phyloP scores from a whole-genome alignment of 1,140 invertebrate genomes.

The Zaprionus davidi region DNA sequence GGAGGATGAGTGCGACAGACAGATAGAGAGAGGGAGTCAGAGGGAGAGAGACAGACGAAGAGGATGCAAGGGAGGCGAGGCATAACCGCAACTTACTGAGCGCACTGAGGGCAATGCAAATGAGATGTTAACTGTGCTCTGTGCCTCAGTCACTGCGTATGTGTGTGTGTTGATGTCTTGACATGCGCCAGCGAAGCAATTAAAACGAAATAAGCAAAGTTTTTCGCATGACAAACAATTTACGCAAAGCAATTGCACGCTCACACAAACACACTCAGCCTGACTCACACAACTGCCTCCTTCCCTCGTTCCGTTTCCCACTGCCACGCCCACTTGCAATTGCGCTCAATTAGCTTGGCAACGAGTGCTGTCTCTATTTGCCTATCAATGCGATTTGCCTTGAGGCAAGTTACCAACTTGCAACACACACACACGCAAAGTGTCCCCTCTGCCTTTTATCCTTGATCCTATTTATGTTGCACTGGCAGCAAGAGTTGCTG shows the following conservation, averaged over 20 bases:
- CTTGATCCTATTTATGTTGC: constrained; percentile 70
- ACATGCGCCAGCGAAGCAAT: constrained; percentile 65
- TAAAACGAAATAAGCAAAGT: constrained; percentile 70
- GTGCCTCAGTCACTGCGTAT: not conserved
- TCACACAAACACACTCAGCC: not conserved
- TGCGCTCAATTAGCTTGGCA: constrained; percentile 31
- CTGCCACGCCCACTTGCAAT: constrained; percentile 10
- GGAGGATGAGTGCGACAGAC: not conserved
- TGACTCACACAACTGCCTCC: not conserved
- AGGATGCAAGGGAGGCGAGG: not conserved
- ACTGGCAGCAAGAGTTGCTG: constrained; percentile 13
- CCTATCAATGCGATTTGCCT: constrained; percentile 55
- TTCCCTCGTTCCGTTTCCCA: not conserved
- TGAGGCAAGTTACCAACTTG: constrained; percentile 26
- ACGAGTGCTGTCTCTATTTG: constrained; percentile 45
- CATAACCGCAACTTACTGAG: constrained; percentile 21
- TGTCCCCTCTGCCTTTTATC: constrained; percentile 34
- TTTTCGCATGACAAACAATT: constrained; percentile 50
- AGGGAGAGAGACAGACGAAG: not conserved
- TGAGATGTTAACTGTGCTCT: constrained; percentile 25
- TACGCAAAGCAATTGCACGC: constrained; percentile 40
- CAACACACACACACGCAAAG: not conserved
- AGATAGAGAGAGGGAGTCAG: constrained; percentile 4
- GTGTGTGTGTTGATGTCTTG: constrained; percentile 29
- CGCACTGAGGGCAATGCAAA: constrained; percentile 42